Evolutionary conservation across 2,888 invertebrate species (phyloP).

Genomic region (Galerucella pusilla): DNA sequence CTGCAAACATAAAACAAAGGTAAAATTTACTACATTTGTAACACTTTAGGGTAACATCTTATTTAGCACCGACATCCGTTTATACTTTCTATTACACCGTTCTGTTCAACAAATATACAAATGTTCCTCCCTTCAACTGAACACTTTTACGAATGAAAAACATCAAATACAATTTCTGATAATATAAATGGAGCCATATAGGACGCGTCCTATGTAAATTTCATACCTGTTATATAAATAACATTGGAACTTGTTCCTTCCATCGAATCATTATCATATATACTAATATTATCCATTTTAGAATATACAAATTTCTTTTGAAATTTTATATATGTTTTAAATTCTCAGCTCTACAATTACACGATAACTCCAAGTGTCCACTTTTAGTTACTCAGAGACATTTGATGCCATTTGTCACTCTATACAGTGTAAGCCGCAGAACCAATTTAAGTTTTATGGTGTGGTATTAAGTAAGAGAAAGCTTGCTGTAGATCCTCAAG

Average conservation of each 20-base stretch:
- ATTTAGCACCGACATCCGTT: not conserved
- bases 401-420: not conserved
- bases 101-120: not conserved
- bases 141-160: slow-evolving; percentile 8
- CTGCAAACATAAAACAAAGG: slow-evolving; percentile 18
- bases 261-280: not conserved
- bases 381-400: not conserved
- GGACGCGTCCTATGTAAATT: not conserved
- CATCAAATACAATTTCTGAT: not conserved
- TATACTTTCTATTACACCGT: slow-evolving; percentile 4
- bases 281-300: not conserved
- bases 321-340: not conserved
- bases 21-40: not conserved
- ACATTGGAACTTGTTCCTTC: slow-evolving; percentile 27
- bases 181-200: slow-evolving; percentile 1
- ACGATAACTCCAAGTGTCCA: slow-evolving; percentile 1
- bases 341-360: not conserved
- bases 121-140: not conserved
- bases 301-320: not conserved
- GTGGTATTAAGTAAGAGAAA: not conserved
- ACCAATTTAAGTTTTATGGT: not conserved
- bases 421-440: not conserved
- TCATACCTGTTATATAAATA: slow-evolving; percentile 37
- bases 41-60: not conserved
- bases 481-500: too few species aligned